Evolutionary conservation across 2,113 vertebrate genomes (phyloP).

Genomic region (Pseudorectes ferrugineus): DNA sequence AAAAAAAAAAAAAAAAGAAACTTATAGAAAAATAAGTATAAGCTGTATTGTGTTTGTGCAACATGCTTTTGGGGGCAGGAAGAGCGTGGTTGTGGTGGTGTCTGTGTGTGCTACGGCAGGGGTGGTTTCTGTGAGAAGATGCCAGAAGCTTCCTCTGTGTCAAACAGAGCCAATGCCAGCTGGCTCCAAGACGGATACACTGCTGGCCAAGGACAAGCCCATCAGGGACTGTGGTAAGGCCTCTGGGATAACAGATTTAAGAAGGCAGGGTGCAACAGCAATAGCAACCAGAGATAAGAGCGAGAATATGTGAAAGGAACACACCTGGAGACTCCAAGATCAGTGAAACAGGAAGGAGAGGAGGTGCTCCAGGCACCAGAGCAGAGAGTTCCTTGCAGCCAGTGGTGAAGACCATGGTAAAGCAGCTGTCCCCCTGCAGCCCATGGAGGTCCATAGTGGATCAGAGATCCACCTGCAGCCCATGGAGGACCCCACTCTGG

Average conservation of each 20-base stretch:
- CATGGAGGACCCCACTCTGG: accelerated
- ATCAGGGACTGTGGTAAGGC: background rate
- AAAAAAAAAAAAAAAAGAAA: background rate
- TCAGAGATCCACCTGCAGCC: background rate
- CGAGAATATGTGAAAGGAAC: background rate
- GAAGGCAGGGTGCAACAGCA: background rate
- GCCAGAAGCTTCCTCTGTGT: background rate
- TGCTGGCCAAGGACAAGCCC: background rate
- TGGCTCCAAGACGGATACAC: background rate
- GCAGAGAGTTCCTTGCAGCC: background rate
- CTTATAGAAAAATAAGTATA: background rate
- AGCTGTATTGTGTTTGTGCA: background rate
- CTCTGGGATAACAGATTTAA: background rate
- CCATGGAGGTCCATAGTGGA: background rate
- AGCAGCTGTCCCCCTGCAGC: background rate
- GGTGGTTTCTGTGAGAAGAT: background rate
- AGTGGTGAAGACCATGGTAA: accelerated
- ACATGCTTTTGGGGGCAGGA: background rate
- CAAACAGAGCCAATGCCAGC: background rate
- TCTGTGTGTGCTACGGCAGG: background rate
- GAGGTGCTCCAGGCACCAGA: background rate
- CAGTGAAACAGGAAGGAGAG: background rate
- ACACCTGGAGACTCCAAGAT: background rate
- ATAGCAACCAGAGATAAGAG: background rate
- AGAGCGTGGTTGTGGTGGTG: background rate